Base-by-base conservation (phyloP, 2,797 vertebrate species). In the Hypotaenidia philippensis region DNA sequence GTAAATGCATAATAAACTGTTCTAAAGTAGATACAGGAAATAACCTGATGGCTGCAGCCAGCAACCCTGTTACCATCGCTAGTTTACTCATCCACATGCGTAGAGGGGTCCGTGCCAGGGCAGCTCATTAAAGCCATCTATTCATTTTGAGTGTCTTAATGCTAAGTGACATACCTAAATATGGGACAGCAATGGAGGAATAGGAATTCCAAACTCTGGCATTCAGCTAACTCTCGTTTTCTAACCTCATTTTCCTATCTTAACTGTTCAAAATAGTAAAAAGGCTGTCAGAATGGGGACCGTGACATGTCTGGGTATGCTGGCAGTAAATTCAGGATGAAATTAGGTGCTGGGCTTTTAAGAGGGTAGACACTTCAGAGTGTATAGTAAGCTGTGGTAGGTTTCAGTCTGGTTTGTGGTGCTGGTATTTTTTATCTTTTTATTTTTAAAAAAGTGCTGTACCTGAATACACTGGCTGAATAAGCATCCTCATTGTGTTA, bases 71-170 rank as follows among this genome's bases (percentile, higher is more conserved):
- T 86, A 70, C 83, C 69, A 9, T 45, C 52, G 87, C 83, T 56
- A 23, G 88, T 79, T 79, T 25, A 10, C 71, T 96, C 79, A 21
- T 93, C 64, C 74, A 61, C 10, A 3, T 2, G 22, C 31, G 44
- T 81, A 47, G 89, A 79, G 92, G 85, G 87, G 93, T 38, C 94
- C 49, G 61, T 93, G 50, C 70, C 60, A 69, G 94, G 91, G 88
- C 89, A 77, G 89, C 94, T 97, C 52, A 44, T 96, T 94, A 93
- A 95, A 94, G 83, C 89, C 71, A 21, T 65, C 92, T 89, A 5
- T 77, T 95, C 85, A 45, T 89, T 80, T 59, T 14, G n/a, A 69
- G 76, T 31, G 53, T 55, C 71, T 87, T 52, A 26, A 49, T 90
- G 40, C 90, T 92, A 88, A 92, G 87, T 53, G 27, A 81, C 69